Base-by-base conservation (phyloP, 2,797 vertebrate species). In the Anguilla pacifica region DNA sequence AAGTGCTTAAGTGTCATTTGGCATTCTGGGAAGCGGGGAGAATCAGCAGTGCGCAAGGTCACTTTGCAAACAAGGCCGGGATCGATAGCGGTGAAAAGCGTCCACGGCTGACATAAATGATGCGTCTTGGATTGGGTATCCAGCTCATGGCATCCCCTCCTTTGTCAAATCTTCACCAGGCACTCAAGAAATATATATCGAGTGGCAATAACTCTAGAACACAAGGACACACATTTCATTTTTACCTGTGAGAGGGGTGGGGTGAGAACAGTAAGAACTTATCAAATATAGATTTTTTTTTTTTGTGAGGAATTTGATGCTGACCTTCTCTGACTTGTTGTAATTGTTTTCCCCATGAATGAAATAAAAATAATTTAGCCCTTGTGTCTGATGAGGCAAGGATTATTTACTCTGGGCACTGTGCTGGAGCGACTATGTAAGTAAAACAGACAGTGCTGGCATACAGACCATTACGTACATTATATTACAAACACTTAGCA, bases 21-120 rank as follows among this genome's bases (percentile, higher is more conserved):
- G 77, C 72, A 82, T 59, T 81, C 39, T 39, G 57, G 77, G 77
- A 87, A 83, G n/a, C 77, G 61, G 86, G 35, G n/a, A 49, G 25
- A 87, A 82, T 35, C 25, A 25, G 55, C 39, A 46, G 53, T 35
- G 53, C 10, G 59, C 57, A 67, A 83, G 86, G 86, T 82, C 57
- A 59, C 53, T 87, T 28, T 31, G 55, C 28, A 82, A 77, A 46
- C 74, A 79, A 46, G 35, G 39, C 35, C 6, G n/a, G 74, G 74
- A 79, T 79, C 74, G 19, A 79, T 79, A 79, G 39, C 6, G 3
- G 3, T 46, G 46, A 39, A 25, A 46, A 79, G 74, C 15, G 7
- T 25, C 35, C 74, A 22, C 31, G 74, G 39, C 11, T 15, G 74
- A 79, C 74, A 43, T 79, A 9, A 79, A 22, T 43, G 35, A 79